phyloP scores from a whole-genome alignment of 2,888 invertebrate species.

The Drosophila neoperkinsi region DNA sequence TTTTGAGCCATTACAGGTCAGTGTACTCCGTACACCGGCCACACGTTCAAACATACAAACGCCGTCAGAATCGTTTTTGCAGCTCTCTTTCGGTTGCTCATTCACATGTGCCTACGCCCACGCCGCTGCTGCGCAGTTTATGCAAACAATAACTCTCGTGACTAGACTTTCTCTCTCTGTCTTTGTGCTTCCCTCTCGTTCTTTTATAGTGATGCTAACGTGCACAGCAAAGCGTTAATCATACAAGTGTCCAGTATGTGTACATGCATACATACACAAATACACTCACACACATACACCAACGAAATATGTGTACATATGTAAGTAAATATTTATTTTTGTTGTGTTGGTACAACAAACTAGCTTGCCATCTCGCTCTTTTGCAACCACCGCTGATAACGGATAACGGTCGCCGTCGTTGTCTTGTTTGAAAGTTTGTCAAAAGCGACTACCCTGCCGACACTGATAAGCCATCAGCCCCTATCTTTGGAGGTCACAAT shows the following conservation, averaged over 20 bases:
- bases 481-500: conserved; percentile 62
- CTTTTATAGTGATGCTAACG: conserved; percentile 35
- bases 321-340: conserved; percentile 25
- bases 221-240: conserved; percentile 49
- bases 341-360: conserved; percentile 41
- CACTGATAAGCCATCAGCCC: conserved; percentile 41
- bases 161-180: conserved; percentile 12
- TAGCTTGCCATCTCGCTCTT: conserved; percentile 38
- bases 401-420: conserved; percentile 26
- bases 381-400: conserved; percentile 36
- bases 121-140: conserved; percentile 67
- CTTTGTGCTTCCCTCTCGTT: neutral
- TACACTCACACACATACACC: neutral
- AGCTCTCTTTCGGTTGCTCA: conserved; percentile 28
- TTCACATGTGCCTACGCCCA: conserved; percentile 42
- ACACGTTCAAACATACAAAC: neutral
- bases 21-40: neutral
- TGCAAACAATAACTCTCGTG: conserved; percentile 47
- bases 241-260: conserved; percentile 69
- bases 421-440: conserved; percentile 35
- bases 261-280: conserved; percentile 11
- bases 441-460: conserved; percentile 34
- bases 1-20: conserved; percentile 14
- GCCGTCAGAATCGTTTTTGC: neutral
- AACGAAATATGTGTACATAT: conserved; percentile 1